These are phyloP conservation scores for Struthidea cinerea DNA, from an alignment of 2,113 vertebrate species.

Conservation along the genomic window DNA sequence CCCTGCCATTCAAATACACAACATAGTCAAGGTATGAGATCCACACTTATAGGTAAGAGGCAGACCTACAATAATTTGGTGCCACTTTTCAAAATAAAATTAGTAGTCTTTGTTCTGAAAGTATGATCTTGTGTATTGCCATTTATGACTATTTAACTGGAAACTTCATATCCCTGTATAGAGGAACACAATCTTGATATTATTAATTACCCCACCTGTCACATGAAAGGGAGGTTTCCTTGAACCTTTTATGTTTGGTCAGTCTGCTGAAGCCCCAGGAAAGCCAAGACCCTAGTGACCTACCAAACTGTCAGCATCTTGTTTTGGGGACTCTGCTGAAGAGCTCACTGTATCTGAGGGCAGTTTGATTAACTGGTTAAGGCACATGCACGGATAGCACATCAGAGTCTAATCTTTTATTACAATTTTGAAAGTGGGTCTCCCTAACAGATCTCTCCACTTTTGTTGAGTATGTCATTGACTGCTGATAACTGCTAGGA, in stretches of 20 bases:
- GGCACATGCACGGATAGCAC: rapidly evolving
- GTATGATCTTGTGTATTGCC: neutral
- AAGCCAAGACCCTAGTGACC: neutral
- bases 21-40: neutral
- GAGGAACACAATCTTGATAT: neutral
- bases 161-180: neutral
- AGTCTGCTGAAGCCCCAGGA: neutral
- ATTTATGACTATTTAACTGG: neutral
- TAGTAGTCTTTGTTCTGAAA: neutral
- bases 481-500: neutral
- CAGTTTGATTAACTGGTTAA: neutral
- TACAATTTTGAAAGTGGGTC: neutral
- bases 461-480: neutral
- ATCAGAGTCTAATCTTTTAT: neutral
- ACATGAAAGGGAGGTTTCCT: neutral
- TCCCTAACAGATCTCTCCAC: neutral
- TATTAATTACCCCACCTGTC: neutral
- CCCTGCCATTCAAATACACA: neutral
- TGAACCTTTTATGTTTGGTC: neutral
- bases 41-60: neutral
- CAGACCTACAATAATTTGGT: neutral
- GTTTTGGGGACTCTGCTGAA: neutral
- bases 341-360: no score
- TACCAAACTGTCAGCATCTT: neutral
- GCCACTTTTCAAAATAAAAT: neutral